Evolutionary conservation across 2,888 invertebrate genomes (phyloP).

Genomic region (Gastracanthus pulcherrimus): DNA sequence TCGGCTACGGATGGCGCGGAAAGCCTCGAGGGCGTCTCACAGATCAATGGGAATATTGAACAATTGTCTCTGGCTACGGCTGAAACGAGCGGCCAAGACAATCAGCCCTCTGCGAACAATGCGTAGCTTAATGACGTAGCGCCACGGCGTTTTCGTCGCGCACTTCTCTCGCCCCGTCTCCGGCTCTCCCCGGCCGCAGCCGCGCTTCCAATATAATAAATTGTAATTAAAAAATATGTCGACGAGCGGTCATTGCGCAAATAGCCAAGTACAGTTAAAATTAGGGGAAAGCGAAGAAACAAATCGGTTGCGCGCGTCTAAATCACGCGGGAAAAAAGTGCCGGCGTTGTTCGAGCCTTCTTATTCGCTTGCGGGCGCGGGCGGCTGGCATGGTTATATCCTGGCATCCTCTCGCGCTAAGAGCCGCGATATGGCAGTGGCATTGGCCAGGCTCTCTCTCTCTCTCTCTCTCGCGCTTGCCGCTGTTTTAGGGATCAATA

Average conservation of each 20-base stretch:
- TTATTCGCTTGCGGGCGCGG: conserved; percentile 4
- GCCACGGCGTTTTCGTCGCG: conserved; percentile 67
- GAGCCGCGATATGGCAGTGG: conserved; percentile 69
- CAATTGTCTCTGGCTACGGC: conserved; percentile 76
- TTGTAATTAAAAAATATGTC: conserved; percentile 52
- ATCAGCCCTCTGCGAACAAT: conserved; percentile 76
- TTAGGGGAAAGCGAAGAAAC: background rate
- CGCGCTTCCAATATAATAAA: conserved; percentile 42
- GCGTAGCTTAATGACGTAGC: conserved; percentile 77
- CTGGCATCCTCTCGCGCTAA: conserved; percentile 58
- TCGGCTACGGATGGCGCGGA: conserved; percentile 53
- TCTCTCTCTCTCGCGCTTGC: too few relatives aligned
- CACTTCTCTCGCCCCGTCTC: conserved; percentile 32
- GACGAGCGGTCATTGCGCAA: background rate
- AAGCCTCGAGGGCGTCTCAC: conserved; percentile 69
- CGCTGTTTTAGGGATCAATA: conserved; percentile 76
- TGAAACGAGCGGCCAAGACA: conserved; percentile 77
- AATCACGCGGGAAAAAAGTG: conserved; percentile 23
- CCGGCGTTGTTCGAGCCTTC: background rate
- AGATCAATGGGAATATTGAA: conserved; percentile 78
- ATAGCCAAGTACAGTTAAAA: background rate
- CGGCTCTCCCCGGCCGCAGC: background rate
- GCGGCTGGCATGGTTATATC: conserved; percentile 54
- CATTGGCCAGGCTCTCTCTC: conserved; percentile 69
- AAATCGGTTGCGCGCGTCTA: background rate